Percentiles rank a stretch among this genome's conserved stretches.
These are phyloP conservation scores for Oscheius sp. DNA, from an alignment of 2,888 invertebrate species.

Conservation along the genomic window DNA sequence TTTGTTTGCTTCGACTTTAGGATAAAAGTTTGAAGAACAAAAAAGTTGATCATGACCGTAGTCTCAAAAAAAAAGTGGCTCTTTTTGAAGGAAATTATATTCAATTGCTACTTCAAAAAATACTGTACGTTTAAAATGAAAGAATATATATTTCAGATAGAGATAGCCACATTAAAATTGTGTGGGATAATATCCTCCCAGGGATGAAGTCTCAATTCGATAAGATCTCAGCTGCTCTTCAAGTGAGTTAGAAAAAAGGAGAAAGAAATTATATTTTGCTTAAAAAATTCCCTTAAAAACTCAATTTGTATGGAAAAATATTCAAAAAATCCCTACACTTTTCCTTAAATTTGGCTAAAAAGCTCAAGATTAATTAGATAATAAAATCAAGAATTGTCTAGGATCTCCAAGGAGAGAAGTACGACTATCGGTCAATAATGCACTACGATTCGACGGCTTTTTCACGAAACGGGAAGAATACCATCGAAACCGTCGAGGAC, in stretches of 20 bases:
- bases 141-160: slow-evolving; percentile 65
- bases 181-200: slow-evolving; percentile 70
- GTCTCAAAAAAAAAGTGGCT: too few relatives aligned
- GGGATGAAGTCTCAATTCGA: slow-evolving; percentile 70
- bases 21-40: too few relatives aligned
- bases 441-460: slow-evolving; percentile 70
- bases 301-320: neutral
- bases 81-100: too few relatives aligned
- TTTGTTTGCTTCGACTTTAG: too few relatives aligned
- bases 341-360: neutral
- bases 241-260: slow-evolving; percentile 23
- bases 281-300: neutral
- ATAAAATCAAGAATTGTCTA: slow-evolving; percentile 32
- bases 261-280: neutral
- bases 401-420: slow-evolving; percentile 67
- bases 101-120: too few relatives aligned
- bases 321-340: neutral
- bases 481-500: slow-evolving; percentile 64
- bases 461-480: slow-evolving; percentile 68
- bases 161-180: slow-evolving; percentile 71
- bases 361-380: neutral
- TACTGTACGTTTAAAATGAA: neutral
- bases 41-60: too few relatives aligned
- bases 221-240: slow-evolving; percentile 57
- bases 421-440: slow-evolving; percentile 69